Evolutionary conservation across 2,888 invertebrate genomes (phyloP).

Genomic region (Drosophila barbarae): DNA sequence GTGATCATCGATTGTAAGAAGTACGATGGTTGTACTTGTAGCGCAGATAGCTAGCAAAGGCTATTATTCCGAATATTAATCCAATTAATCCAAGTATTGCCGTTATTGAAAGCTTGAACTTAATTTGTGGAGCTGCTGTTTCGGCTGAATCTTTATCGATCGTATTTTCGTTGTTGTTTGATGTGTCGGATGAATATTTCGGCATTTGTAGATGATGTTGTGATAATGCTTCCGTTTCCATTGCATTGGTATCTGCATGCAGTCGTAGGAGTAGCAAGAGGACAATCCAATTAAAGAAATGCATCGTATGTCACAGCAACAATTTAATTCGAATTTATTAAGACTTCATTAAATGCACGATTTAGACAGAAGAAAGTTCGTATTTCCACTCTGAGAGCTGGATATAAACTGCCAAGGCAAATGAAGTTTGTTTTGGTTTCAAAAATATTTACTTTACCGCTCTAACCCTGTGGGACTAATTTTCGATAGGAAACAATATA

Average conservation of each 20-base stretch:
- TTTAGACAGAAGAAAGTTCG: neutral
- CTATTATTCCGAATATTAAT: slow-evolving; percentile 5
- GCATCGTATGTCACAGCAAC: neutral
- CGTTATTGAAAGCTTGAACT: neutral
- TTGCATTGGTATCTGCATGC: neutral
- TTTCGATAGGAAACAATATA: neutral
- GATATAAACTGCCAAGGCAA: slow-evolving; percentile 1
- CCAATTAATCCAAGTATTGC: slow-evolving; percentile 19
- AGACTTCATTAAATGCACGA: neutral
- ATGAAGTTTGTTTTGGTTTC: neutral
- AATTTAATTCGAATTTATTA: neutral
- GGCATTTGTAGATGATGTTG: neutral
- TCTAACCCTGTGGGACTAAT: neutral
- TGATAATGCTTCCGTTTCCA: neutral
- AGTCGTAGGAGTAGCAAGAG: neutral
- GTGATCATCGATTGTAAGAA: slow-evolving; percentile 7
- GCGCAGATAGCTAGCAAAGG: slow-evolving; percentile 4
- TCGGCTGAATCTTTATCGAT: too few species aligned
- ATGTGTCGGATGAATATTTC: neutral
- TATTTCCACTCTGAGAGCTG: neutral
- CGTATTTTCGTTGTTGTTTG: neutral
- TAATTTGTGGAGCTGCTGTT: neutral
- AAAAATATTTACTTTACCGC: neutral
- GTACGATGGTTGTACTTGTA: slow-evolving; percentile 8
- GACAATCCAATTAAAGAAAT: neutral